Base-by-base conservation (phyloP, 2,113 vertebrate species). In the Oophaga pumilio region DNA sequence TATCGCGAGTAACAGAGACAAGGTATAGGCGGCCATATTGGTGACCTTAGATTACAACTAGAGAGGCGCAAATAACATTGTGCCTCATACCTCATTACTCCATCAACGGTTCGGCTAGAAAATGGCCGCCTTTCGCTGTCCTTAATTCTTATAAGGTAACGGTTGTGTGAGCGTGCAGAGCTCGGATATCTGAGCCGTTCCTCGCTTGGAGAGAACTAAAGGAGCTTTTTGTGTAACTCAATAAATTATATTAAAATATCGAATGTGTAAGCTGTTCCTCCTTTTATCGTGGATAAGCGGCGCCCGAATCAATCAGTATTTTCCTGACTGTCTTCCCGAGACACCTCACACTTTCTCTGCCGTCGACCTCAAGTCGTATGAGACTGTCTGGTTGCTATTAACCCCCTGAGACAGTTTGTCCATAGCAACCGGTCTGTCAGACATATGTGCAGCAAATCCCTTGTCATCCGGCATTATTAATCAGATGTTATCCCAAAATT, bases 211-310 rank as follows among this genome's bases (percentile, higher is more conserved):
- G 26, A 33, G 4, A 17, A 71, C 18, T 9, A 8, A 13, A 66
- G 5, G 60, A 18, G 68, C 11, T 56, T 56, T 78, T 78, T 78
- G 76, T 57, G 15, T 79, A 79, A 59, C 52, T 17, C 11, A 79
- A 79, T 79, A 79, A 79, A 79, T 79, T 56, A 79, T 74, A 50
- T 22, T 74, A 74, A 20, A 74, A 33, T 12, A 15, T 18, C 24
- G 57, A 8, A 59, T 2, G 77, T 79, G 53, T 59, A 11, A 57
- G 10, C 17, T 57, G 6, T 78, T n/a, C 52, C n/a, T 26, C 0
- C 13, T 14, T 5, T 13, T 28, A 18, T 12, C 4, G 3, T 13
- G 7, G 60, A 62, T 22, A 62, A 62, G 60, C 18, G 60, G 60
- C 60, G 60, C 60, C 18, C 4, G 57, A 17, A 60, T 43, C 33